A percentile compares a stretch with the other conserved stretches of the same genome.
phyloP scores from a whole-genome alignment of 2,797 vertebrate genomes.

The Poecilia picta region DNA sequence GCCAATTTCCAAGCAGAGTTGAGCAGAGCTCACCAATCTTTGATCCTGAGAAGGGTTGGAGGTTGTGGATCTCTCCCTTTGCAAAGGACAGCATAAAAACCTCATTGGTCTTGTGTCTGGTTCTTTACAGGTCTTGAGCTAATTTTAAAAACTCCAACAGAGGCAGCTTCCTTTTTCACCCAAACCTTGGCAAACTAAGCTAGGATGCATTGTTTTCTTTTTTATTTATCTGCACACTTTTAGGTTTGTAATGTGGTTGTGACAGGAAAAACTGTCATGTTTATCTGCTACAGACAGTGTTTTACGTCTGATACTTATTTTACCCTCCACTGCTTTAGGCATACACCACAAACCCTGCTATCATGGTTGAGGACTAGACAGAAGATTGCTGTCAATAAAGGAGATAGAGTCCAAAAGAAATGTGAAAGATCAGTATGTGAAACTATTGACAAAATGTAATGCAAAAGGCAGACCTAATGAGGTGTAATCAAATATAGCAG shows the following conservation, averaged over 20 bases:
- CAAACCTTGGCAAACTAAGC: not conserved
- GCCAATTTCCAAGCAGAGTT: too few species aligned
- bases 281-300: not conserved
- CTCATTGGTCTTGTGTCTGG: too few species aligned
- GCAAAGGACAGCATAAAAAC: too few species aligned
- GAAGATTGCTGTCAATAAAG: not conserved
- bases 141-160: too few species aligned
- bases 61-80: too few species aligned
- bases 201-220: not conserved
- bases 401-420: not conserved
- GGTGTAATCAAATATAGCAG: not conserved
- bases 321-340: not conserved
- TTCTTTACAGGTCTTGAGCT: too few species aligned
- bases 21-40: too few species aligned
- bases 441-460: not conserved
- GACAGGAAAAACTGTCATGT: not conserved
- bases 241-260: not conserved
- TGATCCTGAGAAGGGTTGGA: too few species aligned
- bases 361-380: not conserved
- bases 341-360: not conserved
- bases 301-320: not conserved
- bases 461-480: not conserved
- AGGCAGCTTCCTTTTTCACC: not conserved
- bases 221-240: not conserved
- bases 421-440: not conserved